phyloP scores from a whole-genome alignment of 1,140 invertebrate genomes.

The Drosophila pruinosa region DNA sequence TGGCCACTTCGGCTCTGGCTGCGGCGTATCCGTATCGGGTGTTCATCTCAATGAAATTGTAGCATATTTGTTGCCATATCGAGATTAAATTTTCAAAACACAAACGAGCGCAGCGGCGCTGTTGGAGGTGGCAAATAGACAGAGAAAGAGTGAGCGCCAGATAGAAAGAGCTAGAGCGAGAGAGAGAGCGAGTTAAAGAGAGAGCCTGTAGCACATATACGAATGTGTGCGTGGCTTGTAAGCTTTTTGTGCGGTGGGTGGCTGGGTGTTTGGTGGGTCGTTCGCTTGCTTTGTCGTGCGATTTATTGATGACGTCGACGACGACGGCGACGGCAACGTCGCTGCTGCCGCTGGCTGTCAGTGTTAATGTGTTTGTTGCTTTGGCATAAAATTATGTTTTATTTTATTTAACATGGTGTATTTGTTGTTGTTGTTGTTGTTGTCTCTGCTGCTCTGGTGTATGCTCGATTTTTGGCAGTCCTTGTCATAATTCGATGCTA shows the following conservation, averaged over 20 bases:
- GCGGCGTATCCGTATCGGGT: conserved; percentile 71
- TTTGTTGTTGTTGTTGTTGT: conserved; percentile 1
- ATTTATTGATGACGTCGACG: conserved; percentile 78
- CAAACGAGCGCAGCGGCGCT: conserved; percentile 68
- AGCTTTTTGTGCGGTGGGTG: conserved; percentile 61
- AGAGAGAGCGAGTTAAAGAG: not conserved
- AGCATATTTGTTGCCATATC: conserved; percentile 81
- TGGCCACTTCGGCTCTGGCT: conserved; percentile 17
- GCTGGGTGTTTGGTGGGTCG: conserved; percentile 52
- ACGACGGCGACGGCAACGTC: conserved; percentile 34
- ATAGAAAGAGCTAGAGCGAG: conserved; percentile 19
- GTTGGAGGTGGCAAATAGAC: conserved; percentile 36
- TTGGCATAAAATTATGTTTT: conserved; percentile 79
- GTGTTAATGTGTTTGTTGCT: conserved; percentile 80
- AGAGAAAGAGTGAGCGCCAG: not conserved
- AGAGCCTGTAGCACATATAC: not conserved
- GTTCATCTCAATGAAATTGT: conserved; percentile 81
- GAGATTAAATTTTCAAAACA: conserved; percentile 82
- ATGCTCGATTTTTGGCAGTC: conserved; percentile 69
- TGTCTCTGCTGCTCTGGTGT: not conserved
- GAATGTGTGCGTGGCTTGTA: conserved; percentile 62
- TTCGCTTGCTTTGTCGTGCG: conserved; percentile 66
- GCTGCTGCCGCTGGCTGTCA: conserved; percentile 33
- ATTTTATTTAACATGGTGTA: conserved; percentile 77
- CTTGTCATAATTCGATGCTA: conserved; percentile 67